These are phyloP conservation scores for Neotoxoptera formosana DNA, from an alignment of 1,140 invertebrate genomes.

Conservation along the genomic window DNA sequence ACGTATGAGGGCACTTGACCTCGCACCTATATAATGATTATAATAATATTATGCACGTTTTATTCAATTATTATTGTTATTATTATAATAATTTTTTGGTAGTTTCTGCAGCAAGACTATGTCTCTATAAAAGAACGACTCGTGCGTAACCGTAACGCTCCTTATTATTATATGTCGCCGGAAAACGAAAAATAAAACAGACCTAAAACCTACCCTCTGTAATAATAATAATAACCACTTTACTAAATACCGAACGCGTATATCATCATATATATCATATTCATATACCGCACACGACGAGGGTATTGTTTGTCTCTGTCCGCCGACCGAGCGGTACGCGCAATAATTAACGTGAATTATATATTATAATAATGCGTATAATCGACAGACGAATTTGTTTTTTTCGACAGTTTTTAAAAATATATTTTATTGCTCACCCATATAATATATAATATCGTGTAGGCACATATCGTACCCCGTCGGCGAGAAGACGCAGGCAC, in stretches of 20 bases:
- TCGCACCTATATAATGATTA: too few species aligned
- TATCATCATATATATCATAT: too few species aligned
- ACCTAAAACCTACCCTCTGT: background rate
- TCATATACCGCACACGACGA: background rate
- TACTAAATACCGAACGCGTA: background rate
- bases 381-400: background rate
- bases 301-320: background rate
- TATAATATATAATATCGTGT: background rate
- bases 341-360: background rate
- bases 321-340: background rate
- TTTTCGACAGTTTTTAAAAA: background rate
- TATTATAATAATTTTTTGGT: background rate
- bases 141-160: background rate
- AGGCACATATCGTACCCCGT: background rate
- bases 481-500: background rate
- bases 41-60: too few species aligned
- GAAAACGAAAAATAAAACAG: background rate
- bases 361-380: background rate
- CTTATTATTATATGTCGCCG: background rate
- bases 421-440: background rate
- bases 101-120: background rate
- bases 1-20: too few species aligned
- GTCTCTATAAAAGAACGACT: background rate
- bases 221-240: too few species aligned
- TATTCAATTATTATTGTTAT: background rate